phyloP scores from a whole-genome alignment of 2,113 vertebrate genomes.

The Pyrgilauda ruficollis region DNA sequence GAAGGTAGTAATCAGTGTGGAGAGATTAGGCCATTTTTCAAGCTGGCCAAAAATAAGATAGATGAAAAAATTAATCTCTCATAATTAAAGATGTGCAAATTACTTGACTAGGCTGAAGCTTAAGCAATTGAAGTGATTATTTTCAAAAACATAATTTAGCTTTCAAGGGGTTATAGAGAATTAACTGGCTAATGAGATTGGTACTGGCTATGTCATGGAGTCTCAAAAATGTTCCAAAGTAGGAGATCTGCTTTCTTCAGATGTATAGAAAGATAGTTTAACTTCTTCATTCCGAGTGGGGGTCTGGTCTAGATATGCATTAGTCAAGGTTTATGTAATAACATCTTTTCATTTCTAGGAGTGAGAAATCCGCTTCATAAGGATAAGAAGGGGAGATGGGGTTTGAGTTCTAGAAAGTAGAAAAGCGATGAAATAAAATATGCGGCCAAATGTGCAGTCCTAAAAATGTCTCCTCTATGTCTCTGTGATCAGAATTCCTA shows the following conservation, averaged over 20 bases:
- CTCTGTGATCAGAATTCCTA: not conserved
- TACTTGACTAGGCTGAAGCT: not conserved
- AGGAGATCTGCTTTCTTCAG: not conserved
- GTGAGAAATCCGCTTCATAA: not conserved
- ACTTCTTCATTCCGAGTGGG: not conserved
- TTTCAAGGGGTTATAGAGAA: slow-evolving; percentile 4
- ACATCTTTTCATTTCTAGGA: not conserved
- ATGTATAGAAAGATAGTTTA: not conserved
- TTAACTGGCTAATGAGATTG: not conserved
- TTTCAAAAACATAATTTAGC: not conserved
- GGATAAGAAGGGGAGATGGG: not conserved
- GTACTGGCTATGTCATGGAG: not conserved
- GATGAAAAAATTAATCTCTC: not conserved
- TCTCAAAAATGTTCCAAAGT: not conserved
- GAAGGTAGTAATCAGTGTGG: not conserved
- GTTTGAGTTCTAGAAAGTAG: not conserved
- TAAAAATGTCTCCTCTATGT: not conserved
- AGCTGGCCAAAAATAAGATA: slow-evolving; percentile 7
- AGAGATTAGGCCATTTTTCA: not conserved
- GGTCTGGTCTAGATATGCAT: not conserved
- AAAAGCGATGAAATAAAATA: not conserved
- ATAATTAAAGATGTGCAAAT: slow-evolving; percentile 29
- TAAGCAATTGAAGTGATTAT: not conserved
- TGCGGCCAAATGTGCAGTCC: not conserved
- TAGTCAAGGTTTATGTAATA: not conserved